phyloP scores from a whole-genome alignment of 2,113 vertebrate genomes.

The Antennarius striatus region DNA sequence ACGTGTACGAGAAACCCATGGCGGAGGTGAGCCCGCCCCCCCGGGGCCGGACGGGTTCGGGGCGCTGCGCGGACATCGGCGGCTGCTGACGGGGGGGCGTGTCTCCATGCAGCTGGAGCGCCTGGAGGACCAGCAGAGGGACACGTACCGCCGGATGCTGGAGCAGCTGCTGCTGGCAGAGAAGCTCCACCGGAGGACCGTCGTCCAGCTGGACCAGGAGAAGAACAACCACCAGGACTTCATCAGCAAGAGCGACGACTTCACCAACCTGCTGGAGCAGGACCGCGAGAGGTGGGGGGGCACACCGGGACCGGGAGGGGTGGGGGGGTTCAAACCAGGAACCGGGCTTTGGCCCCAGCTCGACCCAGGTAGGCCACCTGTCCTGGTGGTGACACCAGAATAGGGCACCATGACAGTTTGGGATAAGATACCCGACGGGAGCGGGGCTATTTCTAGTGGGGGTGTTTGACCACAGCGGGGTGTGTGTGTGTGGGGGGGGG shows the following conservation, averaged over 20 bases:
- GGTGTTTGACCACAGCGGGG: no score
- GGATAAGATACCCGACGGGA: no score
- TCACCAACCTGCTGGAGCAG: constrained; percentile 96
- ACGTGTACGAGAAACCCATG: constrained; percentile 94
- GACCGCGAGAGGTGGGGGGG: constrained; percentile 86
- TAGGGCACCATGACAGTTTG: no score
- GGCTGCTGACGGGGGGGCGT: background rate
- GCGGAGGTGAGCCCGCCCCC: constrained; percentile 84
- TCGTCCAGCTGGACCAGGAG: constrained; percentile 90
- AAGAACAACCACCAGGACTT: constrained; percentile 93
- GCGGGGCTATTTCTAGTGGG: no score
- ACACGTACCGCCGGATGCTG: constrained; percentile 96
- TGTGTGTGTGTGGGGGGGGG: no score
- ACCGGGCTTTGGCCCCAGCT: no score
- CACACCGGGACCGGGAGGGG: no score
- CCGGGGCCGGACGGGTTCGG: no score
- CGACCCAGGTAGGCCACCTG: no score
- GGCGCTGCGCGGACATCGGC: no score
- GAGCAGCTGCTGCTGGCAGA: constrained; percentile 96
- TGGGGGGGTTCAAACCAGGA: no score
- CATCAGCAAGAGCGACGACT: constrained; percentile 98
- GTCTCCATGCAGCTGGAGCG: constrained; percentile 85
- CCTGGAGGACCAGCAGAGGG: constrained; percentile 92
- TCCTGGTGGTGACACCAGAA: no score
- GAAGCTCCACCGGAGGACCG: constrained; percentile 92